These are phyloP conservation scores for Theropithecus gelada DNA, from an alignment of 2,113 vertebrate species.

Conservation along the genomic window DNA sequence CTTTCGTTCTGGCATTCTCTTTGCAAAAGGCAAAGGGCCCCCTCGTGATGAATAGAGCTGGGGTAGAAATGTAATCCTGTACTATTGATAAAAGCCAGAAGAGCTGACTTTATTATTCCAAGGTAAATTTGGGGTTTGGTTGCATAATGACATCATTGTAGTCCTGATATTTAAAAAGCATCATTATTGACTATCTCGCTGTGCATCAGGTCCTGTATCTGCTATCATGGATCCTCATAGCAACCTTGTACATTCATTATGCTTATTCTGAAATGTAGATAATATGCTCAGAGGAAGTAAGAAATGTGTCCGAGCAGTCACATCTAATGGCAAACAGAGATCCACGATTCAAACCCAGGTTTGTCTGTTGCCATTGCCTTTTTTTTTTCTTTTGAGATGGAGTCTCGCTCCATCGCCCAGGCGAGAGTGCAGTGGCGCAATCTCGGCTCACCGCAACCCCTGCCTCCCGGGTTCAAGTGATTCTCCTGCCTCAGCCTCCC, in stretches of 20 bases:
- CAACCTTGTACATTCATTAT: not conserved
- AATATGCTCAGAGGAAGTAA: not conserved
- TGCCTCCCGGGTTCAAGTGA: too few relatives aligned
- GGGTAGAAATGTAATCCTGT: not conserved
- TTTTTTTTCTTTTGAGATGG: too few relatives aligned
- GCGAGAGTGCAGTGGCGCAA: too few relatives aligned
- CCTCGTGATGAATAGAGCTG: not conserved
- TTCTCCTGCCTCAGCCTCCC: too few relatives aligned
- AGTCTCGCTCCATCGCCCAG: too few relatives aligned
- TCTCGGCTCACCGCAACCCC: too few relatives aligned
- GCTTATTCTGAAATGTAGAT: not conserved
- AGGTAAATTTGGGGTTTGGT: not conserved
- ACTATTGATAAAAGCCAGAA: not conserved
- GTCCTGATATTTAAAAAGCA: not conserved
- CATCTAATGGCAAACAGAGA: not conserved
- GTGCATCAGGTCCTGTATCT: not conserved
- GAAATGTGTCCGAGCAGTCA: not conserved
- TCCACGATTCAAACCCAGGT: not conserved
- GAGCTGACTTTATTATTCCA: not conserved
- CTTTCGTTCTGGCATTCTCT: slow-evolving; percentile 71
- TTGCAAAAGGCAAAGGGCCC: slow-evolving; percentile 6
- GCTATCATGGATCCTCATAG: not conserved
- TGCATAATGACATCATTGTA: not conserved
- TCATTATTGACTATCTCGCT: not conserved
- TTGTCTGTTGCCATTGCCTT: accelerated